A percentile compares a stretch with the other conserved stretches of the same genome.
These are phyloP conservation scores for Ectemnius cavifrons DNA, from an alignment of 2,888 invertebrate genomes.

Conservation along the genomic window DNA sequence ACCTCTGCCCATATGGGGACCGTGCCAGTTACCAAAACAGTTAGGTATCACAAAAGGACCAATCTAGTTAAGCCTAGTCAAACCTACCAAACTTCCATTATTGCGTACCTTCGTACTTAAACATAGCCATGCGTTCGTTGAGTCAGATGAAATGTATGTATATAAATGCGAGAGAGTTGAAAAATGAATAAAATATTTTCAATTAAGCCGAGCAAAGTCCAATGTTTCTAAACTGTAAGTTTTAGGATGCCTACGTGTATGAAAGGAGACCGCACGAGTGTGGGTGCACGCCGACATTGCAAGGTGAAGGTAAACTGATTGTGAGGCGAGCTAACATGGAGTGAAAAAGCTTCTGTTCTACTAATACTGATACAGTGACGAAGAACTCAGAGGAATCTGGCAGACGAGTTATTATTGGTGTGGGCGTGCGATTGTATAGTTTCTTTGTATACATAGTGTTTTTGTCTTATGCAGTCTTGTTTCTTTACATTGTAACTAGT, in stretches of 20 bases:
- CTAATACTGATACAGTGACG: too few relatives aligned
- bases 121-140: constrained; percentile 7
- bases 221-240: background rate
- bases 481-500: too few relatives aligned
- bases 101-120: constrained; percentile 31
- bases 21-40: constrained; percentile 21
- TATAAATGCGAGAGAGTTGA: constrained; percentile 22
- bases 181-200: constrained; percentile 44
- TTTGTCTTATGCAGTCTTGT: background rate
- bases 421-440: background rate
- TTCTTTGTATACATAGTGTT: background rate
- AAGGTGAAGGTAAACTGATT: too few relatives aligned
- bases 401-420: background rate
- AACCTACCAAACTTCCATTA: constrained; percentile 44
- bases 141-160: background rate
- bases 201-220: constrained; percentile 2
- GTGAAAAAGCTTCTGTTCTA: too few relatives aligned
- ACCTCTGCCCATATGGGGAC: too few relatives aligned
- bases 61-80: constrained; percentile 68
- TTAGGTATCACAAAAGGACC: constrained; percentile 62
- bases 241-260: too few relatives aligned
- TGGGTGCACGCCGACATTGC: background rate
- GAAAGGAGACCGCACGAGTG: background rate
- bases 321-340: too few relatives aligned
- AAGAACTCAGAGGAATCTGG: too few relatives aligned